Conservation (phyloP, 2,888 invertebrate species). For the Ophion ventricosus region DNA sequence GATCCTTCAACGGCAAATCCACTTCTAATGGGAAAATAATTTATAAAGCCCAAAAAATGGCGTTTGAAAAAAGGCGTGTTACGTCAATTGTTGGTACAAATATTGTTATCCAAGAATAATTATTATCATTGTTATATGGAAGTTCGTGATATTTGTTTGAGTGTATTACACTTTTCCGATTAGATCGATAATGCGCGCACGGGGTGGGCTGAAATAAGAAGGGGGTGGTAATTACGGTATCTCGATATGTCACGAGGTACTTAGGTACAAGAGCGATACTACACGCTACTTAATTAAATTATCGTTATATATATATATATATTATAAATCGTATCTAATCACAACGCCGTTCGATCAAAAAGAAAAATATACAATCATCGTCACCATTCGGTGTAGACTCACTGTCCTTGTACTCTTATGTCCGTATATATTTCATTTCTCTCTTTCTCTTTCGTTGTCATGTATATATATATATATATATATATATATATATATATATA, state of each 20-base stretch:
- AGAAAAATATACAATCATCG: conserved; percentile 65
- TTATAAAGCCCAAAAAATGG: conserved; percentile 9
- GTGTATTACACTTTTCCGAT: conserved; percentile 45
- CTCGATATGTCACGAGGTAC: conserved; percentile 75
- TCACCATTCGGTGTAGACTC: conserved; percentile 51
- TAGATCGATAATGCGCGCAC: conserved; percentile 53
- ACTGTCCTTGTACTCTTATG: conserved; percentile 39
- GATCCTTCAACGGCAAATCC: conserved; percentile 11
- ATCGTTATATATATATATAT: conserved; percentile 64
- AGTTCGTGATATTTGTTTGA: conserved; percentile 33
- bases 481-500: no score
- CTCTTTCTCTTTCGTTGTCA: conserved; percentile 28
- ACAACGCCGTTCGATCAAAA: conserved; percentile 72
- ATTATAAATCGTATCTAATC: conserved; percentile 74
- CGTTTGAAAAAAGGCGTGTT: conserved; percentile 13
- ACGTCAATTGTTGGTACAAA: conserved; percentile 25
- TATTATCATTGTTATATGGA: conserved; percentile 32
- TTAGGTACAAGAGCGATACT: conserved; percentile 75
- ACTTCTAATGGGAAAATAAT: conserved; percentile 21
- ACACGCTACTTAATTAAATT: conserved; percentile 74
- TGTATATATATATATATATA: no score
- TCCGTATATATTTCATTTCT: conserved; percentile 42
- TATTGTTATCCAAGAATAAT: conserved; percentile 25
- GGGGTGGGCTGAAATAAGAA: not conserved
- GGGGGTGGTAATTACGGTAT: conserved; percentile 63